Evolutionary conservation across 2,888 invertebrate genomes (phyloP), one percentile per base, ranked within the genome.

Genomic region (Drosophila quinaria): DNA sequence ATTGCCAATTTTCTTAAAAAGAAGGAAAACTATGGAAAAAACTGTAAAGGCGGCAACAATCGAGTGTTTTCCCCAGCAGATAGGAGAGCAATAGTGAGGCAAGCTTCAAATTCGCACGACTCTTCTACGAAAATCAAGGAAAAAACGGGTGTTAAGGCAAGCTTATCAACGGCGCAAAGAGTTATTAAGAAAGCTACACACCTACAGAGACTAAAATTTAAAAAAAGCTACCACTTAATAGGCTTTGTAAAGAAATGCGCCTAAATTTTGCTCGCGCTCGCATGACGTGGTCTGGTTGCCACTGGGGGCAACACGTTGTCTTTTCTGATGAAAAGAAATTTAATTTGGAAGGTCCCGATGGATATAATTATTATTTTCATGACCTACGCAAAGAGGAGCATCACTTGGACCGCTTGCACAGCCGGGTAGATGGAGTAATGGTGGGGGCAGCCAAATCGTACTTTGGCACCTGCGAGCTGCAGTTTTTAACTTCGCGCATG

Each of bases 211-310:
- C 29, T 3, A 58, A 58, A 47, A 10, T 47, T 11, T 11, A 58
- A 58, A 37, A 58, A 58, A 47, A 58, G 39, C 11, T 35, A 46
- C 46, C 33, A 46, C 56, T 56, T 2, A 56, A 47, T 47, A 15
- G 0, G 35, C 9, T 51, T 2, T 0, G 51, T 13, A 51, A 51
- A 13, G 13, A 37, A 37, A 35, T 13, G 22, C 37, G n/a, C 22
- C 13, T 35, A 4, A 41, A 41, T 10, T 11, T 33, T 33, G 33
- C 11, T 11, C 33, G 33, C 3, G 33, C 33, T 3, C 33, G 10
- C 31, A 8, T 31, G 31, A 31, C 31, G 2, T 31, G 31, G 31
- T 31, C 31, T 31, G 10, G n/a, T n/a, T n/a, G n/a, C n/a, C n/a
- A n/a, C n/a, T n/a, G n/a, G n/a, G n/a, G n/a, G 9, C 31, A 31